phyloP scores from a whole-genome alignment of 2,888 invertebrate species.

The Junonia oenone region DNA sequence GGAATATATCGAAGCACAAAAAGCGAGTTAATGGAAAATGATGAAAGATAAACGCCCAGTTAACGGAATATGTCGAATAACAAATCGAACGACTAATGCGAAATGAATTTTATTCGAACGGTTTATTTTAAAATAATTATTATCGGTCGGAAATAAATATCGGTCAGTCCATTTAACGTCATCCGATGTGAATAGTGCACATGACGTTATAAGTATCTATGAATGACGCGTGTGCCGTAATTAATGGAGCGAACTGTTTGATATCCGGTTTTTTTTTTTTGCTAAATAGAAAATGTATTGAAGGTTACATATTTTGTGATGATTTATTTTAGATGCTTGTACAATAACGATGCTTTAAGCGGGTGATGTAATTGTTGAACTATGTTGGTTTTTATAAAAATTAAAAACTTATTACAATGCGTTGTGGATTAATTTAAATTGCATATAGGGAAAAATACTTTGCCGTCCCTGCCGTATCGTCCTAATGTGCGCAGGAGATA shows the following conservation, averaged over 20 bases:
- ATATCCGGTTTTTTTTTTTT: neutral
- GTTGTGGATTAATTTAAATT: too few relatives aligned
- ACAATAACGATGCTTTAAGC: too few relatives aligned
- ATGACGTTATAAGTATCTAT: conserved; percentile 8
- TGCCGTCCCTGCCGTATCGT: too few relatives aligned
- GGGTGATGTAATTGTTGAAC: too few relatives aligned
- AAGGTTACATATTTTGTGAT: neutral
- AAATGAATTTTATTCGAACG: neutral
- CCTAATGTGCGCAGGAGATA: too few relatives aligned
- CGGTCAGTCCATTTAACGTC: conserved; percentile 2
- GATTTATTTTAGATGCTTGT: neutral
- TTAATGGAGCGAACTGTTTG: conserved; percentile 4
- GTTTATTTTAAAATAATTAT: neutral
- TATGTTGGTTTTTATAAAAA: too few relatives aligned
- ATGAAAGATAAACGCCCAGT: too few relatives aligned
- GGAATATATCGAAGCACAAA: too few relatives aligned
- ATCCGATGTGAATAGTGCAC: conserved; percentile 15
- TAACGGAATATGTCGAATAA: too few relatives aligned
- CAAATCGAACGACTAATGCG: too few relatives aligned
- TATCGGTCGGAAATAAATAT: neutral
- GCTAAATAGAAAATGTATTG: neutral
- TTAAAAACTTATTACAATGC: too few relatives aligned
- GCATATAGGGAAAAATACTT: too few relatives aligned
- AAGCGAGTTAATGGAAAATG: neutral
- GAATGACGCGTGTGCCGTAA: conserved; percentile 9